phyloP scores from a whole-genome alignment of 2,113 vertebrate genomes.

The Mionectes macconnelli region DNA sequence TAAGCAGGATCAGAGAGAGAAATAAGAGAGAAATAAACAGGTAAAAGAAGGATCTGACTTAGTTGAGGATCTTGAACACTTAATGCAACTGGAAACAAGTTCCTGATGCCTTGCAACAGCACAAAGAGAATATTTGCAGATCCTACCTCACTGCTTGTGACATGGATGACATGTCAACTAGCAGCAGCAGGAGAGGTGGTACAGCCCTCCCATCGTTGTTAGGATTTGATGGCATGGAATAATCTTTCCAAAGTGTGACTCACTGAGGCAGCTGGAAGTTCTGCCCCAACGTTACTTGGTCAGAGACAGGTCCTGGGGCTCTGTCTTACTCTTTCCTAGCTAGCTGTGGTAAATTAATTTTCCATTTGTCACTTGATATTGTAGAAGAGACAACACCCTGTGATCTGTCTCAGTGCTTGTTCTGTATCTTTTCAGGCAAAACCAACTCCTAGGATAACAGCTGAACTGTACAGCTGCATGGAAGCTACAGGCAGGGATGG shows the following conservation, averaged over 20 bases:
- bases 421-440: background rate
- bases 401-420: background rate
- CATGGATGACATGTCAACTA: accelerated
- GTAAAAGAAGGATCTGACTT: background rate
- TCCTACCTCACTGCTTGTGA: background rate
- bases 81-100: background rate
- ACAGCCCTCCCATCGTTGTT: background rate
- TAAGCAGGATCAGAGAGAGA: background rate
- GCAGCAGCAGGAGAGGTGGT: background rate
- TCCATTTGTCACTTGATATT: background rate
- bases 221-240: background rate
- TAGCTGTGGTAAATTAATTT: background rate
- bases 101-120: background rate
- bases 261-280: background rate
- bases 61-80: background rate
- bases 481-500: background rate
- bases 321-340: background rate
- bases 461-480: background rate
- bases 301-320: background rate
- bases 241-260: background rate
- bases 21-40: background rate
- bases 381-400: background rate
- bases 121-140: background rate
- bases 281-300: background rate
- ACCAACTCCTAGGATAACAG: background rate